Base-by-base conservation (phyloP, 2,113 vertebrate species). In the Oryzias woworae region DNA sequence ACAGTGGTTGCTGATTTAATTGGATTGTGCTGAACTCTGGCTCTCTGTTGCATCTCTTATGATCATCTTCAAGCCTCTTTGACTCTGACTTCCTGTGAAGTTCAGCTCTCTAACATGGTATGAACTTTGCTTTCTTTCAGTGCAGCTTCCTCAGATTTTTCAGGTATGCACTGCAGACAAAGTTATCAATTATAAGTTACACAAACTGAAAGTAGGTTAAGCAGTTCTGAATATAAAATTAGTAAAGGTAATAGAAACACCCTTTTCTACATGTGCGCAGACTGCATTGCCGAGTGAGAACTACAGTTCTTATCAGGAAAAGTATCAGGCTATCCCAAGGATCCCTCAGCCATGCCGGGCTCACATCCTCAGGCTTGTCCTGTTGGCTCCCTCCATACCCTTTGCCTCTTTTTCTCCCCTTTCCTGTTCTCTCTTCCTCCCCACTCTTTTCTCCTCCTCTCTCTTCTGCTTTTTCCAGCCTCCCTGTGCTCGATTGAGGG, bases 11-110 rank as follows among this genome's bases (percentile, higher is more conserved):
- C 78, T 85, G 77, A 73, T 86, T 89, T 90, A 90, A 91, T 90
- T 90, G 87, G 88, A 80, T 85, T 85, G 81, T 76, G 77, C 80
- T 90, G 87, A 90, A 90, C 89, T 85, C 81, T 91, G 86, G 66
- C 82, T 88, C 82, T 86, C 76, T 71, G 76, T 81, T 83, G 76
- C 80, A 82, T 87, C 72, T 81, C 88, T 86, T 89, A 71, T 89
- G 85, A 90, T 88, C 88, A 87, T 89, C 43, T n/a, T 60, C 2
- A 64, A 85, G 80, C 75, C 77, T 78, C 76, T 87, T 87, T 87
- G 82, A 90, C 84, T 81, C 72, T 48, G 74, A 61, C 77, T 86
- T 84, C 67, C 85, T 86, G 73, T 88, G 88, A 86, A 86, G 86
- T 86, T 81, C 14, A 47, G 43, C 78, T 87, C 82, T 83, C 76